Percentiles rank a stretch among this genome's conserved stretches.
Conservation (phyloP, 2,888 invertebrate species). For the Harmothoe impar region DNA sequence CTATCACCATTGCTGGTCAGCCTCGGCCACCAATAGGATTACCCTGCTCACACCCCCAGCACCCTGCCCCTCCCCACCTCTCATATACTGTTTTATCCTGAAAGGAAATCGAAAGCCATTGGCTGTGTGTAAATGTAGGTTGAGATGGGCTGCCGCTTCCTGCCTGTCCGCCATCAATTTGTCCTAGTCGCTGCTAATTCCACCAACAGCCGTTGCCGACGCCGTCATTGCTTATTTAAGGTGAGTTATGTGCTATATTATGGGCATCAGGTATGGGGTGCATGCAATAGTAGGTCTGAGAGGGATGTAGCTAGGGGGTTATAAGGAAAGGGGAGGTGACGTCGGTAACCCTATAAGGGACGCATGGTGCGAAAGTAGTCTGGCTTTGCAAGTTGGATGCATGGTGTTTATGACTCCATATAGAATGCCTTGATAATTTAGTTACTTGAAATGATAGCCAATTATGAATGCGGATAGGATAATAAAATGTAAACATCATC, state of each 20-base stretch:
- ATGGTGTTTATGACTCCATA: neutral
- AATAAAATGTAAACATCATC: too few species aligned
- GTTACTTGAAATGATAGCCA: neutral
- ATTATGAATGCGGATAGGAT: too few species aligned
- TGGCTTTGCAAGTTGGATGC: neutral
- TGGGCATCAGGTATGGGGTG: neutral
- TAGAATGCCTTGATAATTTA: neutral
- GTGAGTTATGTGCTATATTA: neutral
- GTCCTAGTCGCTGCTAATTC: neutral
- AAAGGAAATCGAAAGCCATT: constrained; percentile 12
- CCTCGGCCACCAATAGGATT: neutral
- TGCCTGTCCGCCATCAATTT: neutral
- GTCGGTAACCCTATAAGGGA: neutral
- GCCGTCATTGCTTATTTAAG: neutral
- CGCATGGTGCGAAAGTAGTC: neutral
- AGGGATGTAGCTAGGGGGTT: too few species aligned
- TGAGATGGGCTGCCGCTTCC: neutral
- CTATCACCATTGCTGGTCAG: neutral
- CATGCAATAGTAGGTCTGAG: too few species aligned
- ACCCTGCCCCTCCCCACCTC: neutral
- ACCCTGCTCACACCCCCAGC: neutral
- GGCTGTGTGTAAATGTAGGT: neutral
- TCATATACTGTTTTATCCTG: neutral
- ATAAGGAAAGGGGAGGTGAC: neutral
- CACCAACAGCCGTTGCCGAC: neutral